Evolutionary conservation across 2,888 invertebrate genomes (phyloP).

Genomic region (Proisotoma minuta): DNA sequence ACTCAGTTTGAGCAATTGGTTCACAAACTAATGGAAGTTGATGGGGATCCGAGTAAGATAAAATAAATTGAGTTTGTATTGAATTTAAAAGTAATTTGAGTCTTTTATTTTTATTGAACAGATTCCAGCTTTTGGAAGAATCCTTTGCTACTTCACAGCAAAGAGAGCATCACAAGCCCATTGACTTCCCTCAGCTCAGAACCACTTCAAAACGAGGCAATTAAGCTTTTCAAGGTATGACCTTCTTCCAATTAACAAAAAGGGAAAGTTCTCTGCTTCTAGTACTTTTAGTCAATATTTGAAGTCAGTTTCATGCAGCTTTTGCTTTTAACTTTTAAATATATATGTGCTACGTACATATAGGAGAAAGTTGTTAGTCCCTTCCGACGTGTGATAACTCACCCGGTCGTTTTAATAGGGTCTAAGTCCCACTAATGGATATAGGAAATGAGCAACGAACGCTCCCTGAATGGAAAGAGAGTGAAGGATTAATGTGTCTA

Average conservation of each 20-base stretch:
- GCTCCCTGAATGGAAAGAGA: background rate
- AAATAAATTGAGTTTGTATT: background rate
- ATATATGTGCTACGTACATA: no score
- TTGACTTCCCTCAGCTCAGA: slow-evolving; percentile 80
- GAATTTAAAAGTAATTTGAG: background rate
- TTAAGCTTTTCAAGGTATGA: slow-evolving; percentile 84
- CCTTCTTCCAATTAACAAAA: no score
- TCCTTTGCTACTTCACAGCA: slow-evolving; percentile 81
- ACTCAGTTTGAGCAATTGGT: slow-evolving; percentile 94
- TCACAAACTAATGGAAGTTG: slow-evolving; percentile 93
- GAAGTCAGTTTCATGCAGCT: no score
- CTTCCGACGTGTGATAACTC: no score
- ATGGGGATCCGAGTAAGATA: slow-evolving; percentile 81
- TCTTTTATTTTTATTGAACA: slow-evolving; percentile 49
- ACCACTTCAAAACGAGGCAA: slow-evolving; percentile 79
- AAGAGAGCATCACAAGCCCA: slow-evolving; percentile 71
- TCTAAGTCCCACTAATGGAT: background rate
- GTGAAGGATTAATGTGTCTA: slow-evolving; percentile 12
- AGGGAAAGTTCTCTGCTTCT: no score
- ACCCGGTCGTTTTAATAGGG: background rate
- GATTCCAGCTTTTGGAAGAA: slow-evolving; percentile 90
- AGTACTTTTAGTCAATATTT: no score
- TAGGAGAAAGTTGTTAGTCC: no score
- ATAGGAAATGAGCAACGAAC: background rate
- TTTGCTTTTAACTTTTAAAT: no score